Base-by-base conservation (phyloP, 2,888 invertebrate genomes). In the Automeris io region DNA sequence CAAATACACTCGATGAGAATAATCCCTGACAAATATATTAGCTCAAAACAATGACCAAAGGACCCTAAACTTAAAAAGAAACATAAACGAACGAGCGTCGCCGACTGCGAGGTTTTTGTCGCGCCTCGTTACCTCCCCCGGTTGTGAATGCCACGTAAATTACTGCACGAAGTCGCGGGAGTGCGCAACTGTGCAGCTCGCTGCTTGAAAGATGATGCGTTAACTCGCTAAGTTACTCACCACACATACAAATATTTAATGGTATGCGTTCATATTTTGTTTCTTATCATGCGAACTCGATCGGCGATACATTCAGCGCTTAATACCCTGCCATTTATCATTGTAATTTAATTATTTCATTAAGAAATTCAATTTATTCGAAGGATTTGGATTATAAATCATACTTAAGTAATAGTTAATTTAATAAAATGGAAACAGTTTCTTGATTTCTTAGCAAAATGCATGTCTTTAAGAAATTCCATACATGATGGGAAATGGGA, bases 41-140 rank as follows among this genome's bases (percentile, higher is more conserved):
- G n/a, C n/a, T 29, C 29, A 16, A 29, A 16, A 29, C 4, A 3
- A 5, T 16, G 7, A 7, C 7, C n/a, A 29, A n/a, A 6, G 34
- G 23, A 18, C 23, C 38, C 42, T 36, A 41, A 43, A 45, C 46
- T 33, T 39, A 60, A 64, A 65, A 68, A 46, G 61, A 62, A 65
- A 61, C 57, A 29, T 57, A 59, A 32, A 32, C 37, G 37, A 62
- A 57, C 54, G 60, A 57, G 57, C 51, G 58, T 57, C 60, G 60
- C 55, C 51, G 60, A 47, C 57, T 58, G 54, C 46, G 51, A 54
- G 51, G 58, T 67, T 73, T 73, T 68, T 69, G 69, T 70, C 63
- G 57, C 68, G 66, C 55, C 70, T 76, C 72, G 73, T 75, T 79
- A 66, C 68, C 60, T 65, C 63, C 37, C 23, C 23, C 37, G 23